Evolutionary conservation across 2,888 invertebrate genomes (phyloP), one percentile per base, ranked within the genome.

Genomic region (Coleophora deauratella): DNA sequence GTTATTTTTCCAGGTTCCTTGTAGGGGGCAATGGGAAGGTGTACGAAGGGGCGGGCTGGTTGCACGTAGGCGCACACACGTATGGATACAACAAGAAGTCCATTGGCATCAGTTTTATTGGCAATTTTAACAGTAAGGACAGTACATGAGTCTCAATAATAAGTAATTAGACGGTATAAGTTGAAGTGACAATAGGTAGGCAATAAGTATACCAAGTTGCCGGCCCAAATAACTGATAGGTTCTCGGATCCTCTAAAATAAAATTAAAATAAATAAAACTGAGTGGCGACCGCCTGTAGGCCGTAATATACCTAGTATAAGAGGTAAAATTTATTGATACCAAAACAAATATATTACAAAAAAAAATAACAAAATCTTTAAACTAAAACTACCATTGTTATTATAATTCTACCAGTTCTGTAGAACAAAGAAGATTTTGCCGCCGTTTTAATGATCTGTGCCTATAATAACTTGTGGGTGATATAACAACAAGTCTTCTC

Each of bases 21-120:
- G 80, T 91, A 40, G 91, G 91, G 6, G 88, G 88, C 27, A 90
- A 91, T 57, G 91, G 90, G 4, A 80, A 88, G 28, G 75, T 91
- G 9, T 91, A 90, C 52, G 90, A 91, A 66, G 91, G 91, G 1
- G 65, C 82, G 1, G 91, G 91, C 1, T 91, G 91, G 91, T 75
- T 86, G 4, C 76, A 80, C 32, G 73, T 77, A 9, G 91, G 91
- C 0, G 86, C 89, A 0, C 91, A 91, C 50, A 88, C 88, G 0
- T 78, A 71, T 9, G 82, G 82, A 6, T 91, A 88, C 51, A 91
- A 91, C 58, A 70, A 61, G 27, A 88, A 80, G 52, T 88, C 90
- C 14, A 79, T 91, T n/a, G 90, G 88, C 9, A 88, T 91, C 45
- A 84, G 87, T 15, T 88, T 91, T 45, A 87, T 91, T 41, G 91